Conservation (phyloP, 2,797 vertebrate species). For the Sebastes trivittatus region DNA sequence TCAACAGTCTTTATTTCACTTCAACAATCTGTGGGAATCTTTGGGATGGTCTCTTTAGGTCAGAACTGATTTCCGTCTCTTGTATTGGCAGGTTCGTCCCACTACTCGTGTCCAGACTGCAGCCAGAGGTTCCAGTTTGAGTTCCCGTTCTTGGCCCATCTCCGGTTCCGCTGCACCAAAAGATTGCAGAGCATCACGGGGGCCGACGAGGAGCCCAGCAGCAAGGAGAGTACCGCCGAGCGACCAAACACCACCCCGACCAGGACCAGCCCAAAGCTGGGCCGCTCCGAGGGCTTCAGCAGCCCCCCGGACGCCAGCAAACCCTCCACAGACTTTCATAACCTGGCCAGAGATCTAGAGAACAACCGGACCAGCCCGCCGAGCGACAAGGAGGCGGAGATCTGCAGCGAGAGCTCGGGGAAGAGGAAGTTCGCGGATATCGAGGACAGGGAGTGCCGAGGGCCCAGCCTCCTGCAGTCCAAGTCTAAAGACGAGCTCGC, state of each 20-base stretch:
- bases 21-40: background rate
- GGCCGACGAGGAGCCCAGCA: constrained; percentile 68
- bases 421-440: constrained; percentile 89
- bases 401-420: constrained; percentile 80
- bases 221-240: constrained; percentile 77
- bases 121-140: constrained; percentile 96
- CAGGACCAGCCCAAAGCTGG: constrained; percentile 79
- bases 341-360: constrained; percentile 93
- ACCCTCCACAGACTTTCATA: constrained; percentile 96
- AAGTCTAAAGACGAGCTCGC: constrained; percentile 91
- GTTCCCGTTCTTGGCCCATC: constrained; percentile 92
- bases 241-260: constrained; percentile 52
- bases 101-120: constrained; percentile 91
- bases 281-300: constrained; percentile 76
- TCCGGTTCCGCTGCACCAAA: constrained; percentile 95
- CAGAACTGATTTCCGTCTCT: background rate
- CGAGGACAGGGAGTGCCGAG: constrained; percentile 72
- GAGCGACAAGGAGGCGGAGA: constrained; percentile 86
- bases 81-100: constrained; percentile 82
- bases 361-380: constrained; percentile 85
- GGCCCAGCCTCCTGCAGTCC: constrained; percentile 71
- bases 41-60: background rate
- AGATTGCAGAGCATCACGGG: constrained; percentile 84
- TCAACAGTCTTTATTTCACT: background rate
- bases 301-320: constrained; percentile 80